Evolutionary conservation across 2,113 vertebrate genomes (phyloP).

Genomic region (Fregetta grallaria): DNA sequence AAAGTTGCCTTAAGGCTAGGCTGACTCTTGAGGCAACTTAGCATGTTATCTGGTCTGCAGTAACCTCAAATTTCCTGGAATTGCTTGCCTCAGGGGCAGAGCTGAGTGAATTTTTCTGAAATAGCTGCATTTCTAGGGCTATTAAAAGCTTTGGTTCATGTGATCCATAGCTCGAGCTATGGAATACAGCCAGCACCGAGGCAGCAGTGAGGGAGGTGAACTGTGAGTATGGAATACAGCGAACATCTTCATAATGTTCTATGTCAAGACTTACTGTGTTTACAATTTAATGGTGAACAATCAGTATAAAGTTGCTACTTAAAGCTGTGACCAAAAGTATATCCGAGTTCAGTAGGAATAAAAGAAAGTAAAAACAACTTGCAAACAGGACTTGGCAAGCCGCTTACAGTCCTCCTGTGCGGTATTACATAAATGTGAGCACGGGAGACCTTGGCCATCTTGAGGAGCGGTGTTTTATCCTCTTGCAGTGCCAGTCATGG

Average conservation of each 20-base stretch:
- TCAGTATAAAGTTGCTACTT: neutral
- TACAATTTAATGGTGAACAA: neutral
- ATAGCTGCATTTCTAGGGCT: neutral
- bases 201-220: neutral
- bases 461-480: accelerated
- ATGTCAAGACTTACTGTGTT: neutral
- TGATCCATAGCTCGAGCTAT: neutral
- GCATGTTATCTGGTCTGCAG: neutral
- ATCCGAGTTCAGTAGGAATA: neutral
- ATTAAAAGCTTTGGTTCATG: neutral
- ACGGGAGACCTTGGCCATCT: neutral
- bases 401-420: too few relatives aligned
- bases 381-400: neutral
- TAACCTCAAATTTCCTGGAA: neutral
- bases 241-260: neutral
- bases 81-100: neutral
- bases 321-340: neutral
- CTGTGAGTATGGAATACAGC: neutral
- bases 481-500: neutral
- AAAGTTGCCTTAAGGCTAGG: neutral
- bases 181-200: neutral
- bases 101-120: neutral
- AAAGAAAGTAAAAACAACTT: neutral
- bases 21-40: neutral
- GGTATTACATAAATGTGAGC: neutral